Percentiles rank a stretch among this genome's conserved stretches.
Evolutionary conservation across 1,140 invertebrate species (phyloP).

Genomic region (Delia radicum): DNA sequence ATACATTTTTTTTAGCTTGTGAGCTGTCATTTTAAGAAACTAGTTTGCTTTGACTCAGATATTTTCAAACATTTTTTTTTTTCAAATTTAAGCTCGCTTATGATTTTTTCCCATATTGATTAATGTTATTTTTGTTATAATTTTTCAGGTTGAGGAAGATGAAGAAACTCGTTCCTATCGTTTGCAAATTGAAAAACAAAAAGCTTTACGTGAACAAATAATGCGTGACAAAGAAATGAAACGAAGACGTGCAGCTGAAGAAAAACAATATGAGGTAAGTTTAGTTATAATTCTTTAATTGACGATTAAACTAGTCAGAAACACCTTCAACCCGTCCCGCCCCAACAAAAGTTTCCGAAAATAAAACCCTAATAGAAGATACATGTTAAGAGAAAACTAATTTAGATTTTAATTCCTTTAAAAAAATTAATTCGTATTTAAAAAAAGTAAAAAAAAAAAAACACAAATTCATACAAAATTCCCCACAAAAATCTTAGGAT

Average conservation of each 20-base stretch:
- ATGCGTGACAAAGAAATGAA: slow-evolving; percentile 65
- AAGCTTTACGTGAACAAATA: slow-evolving; percentile 62
- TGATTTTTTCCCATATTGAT: too few species aligned
- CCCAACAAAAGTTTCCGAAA: neutral
- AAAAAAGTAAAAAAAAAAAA: neutral
- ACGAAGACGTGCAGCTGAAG: slow-evolving; percentile 61
- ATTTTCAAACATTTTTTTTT: too few species aligned
- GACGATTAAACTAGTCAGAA: too few species aligned
- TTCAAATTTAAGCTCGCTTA: neutral
- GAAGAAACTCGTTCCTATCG: slow-evolving; percentile 65
- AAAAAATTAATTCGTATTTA: neutral
- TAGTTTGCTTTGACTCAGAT: too few species aligned
- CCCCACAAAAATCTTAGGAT: slow-evolving; percentile 34
- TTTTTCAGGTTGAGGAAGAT: slow-evolving; percentile 60
- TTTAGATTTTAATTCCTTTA: slow-evolving; percentile 9
- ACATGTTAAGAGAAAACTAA: neutral
- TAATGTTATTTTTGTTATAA: too few species aligned
- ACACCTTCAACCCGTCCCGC: too few species aligned
- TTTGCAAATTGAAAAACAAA: slow-evolving; percentile 68
- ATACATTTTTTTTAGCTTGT: too few species aligned
- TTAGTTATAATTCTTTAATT: neutral
- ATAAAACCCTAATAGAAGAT: neutral
- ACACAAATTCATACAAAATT: neutral
- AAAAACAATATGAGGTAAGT: slow-evolving; percentile 52
- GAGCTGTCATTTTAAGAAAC: too few species aligned